Percentiles rank a stretch among this genome's conserved stretches.
These are phyloP conservation scores for Lepidurus packardi DNA, from an alignment of 1,140 invertebrate species.

Conservation along the genomic window DNA sequence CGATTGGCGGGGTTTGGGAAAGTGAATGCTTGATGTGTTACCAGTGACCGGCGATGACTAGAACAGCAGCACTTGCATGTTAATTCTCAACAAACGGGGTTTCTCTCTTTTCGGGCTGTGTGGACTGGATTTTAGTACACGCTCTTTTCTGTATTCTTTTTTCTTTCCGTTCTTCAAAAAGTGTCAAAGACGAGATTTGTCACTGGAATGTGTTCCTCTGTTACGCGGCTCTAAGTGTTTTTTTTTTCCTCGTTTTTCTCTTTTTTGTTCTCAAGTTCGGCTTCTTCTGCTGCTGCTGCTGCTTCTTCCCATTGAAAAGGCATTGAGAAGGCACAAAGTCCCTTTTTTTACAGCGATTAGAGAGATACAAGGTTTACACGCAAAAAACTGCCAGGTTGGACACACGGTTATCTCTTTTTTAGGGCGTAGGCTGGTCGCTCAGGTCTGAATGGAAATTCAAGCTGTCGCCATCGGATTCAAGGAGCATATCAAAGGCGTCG, in stretches of 20 bases:
- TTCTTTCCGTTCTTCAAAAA: neutral
- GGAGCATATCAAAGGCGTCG: constrained; percentile 43
- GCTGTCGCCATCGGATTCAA: constrained; percentile 53
- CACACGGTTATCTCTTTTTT: neutral
- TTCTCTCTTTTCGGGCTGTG: neutral
- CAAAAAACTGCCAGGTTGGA: neutral
- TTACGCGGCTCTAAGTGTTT: too few relatives aligned
- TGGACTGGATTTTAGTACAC: neutral
- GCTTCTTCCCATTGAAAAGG: neutral
- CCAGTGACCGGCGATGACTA: constrained; percentile 17
- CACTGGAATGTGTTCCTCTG: neutral
- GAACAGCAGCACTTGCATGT: constrained; percentile 18
- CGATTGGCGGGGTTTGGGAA: constrained; percentile 11
- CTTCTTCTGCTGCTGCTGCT: neutral
- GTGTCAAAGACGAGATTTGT: neutral
- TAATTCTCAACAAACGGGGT: neutral
- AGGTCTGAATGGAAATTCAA: constrained; percentile 43
- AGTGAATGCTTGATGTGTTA: constrained; percentile 22
- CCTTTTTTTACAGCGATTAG: neutral
- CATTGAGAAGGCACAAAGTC: neutral
- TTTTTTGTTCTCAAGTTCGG: neutral
- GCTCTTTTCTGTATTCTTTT: neutral
- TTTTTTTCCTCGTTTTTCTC: neutral
- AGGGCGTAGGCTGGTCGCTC: constrained; percentile 26
- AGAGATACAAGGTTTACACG: neutral